A percentile compares a stretch with the other conserved stretches of the same genome.
Evolutionary conservation across 2,113 vertebrate genomes (phyloP).

Genomic region (Condylura cristata): DNA sequence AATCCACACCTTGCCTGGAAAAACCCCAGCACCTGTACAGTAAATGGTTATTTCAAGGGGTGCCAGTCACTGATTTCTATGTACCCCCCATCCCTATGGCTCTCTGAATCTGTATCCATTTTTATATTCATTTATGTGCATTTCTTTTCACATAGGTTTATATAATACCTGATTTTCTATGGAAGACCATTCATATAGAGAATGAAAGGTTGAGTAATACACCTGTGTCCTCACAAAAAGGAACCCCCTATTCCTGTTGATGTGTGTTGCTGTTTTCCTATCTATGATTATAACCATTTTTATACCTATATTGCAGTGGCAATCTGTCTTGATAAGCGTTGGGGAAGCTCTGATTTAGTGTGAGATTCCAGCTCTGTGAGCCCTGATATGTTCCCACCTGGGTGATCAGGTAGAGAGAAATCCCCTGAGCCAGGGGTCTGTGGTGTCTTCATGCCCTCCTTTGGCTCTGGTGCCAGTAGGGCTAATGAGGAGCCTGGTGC

Average conservation of each 20-base stretch:
- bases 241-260: neutral
- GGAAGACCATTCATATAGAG: neutral
- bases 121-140: too few species aligned
- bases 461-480: constrained; percentile 83
- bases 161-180: neutral
- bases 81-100: too few species aligned
- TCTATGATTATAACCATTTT: neutral
- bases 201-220: neutral
- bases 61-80: constrained; percentile 88
- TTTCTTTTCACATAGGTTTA: neutral
- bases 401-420: neutral
- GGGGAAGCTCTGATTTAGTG: rapidly evolving
- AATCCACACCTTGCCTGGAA: neutral
- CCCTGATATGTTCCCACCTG: neutral
- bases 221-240: neutral
- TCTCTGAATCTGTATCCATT: too few species aligned
- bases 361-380: neutral
- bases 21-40: neutral
- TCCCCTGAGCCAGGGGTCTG: neutral
- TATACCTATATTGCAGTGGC: neutral
- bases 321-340: neutral
- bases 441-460: constrained; percentile 49
- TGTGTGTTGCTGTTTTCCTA: neutral
- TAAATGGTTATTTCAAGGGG: neutral
- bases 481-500: constrained; percentile 89